A percentile compares a stretch with the other conserved stretches of the same genome.
Conservation (phyloP, 2,797 vertebrate species). For the Pampus argenteus region DNA sequence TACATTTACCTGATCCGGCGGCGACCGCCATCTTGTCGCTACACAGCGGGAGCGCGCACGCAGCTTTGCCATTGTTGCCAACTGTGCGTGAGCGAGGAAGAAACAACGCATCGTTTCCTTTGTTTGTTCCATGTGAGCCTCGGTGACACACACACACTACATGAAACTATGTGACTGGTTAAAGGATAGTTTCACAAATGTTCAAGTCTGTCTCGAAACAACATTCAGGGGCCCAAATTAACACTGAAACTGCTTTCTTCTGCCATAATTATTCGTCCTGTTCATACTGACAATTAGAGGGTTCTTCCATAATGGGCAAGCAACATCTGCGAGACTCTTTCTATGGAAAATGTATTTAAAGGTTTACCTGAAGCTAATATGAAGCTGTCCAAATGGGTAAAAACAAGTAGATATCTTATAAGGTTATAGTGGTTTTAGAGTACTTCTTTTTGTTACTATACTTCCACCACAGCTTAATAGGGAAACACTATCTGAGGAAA, state of each 20-base stretch:
- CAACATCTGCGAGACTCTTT: too few species aligned
- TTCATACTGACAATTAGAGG: too few species aligned
- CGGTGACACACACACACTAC: not conserved
- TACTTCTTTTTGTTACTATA: not conserved
- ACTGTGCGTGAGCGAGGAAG: slow-evolving; percentile 51
- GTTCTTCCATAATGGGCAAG: too few species aligned
- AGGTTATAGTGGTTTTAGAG: not conserved
- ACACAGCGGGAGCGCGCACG: slow-evolving; percentile 79
- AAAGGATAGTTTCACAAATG: too few species aligned
- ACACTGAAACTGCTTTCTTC: too few species aligned
- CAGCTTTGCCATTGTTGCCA: slow-evolving; percentile 34
- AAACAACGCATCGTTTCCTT: slow-evolving; percentile 1
- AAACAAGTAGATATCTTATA: not conserved
- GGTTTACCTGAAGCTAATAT: too few species aligned
- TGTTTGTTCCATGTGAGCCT: slow-evolving; percentile 19
- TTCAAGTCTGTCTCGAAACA: too few species aligned
- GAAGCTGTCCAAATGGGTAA: too few species aligned
- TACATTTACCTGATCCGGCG: slow-evolving; percentile 87
- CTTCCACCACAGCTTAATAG: too few species aligned
- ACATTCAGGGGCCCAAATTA: too few species aligned
- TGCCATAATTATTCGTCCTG: too few species aligned
- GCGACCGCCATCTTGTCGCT: slow-evolving; percentile 88
- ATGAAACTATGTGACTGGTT: not conserved
- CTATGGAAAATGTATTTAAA: too few species aligned
- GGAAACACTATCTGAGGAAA: not conserved